Conservation (phyloP, 2,888 invertebrate genomes). For the Thymelicus lineola region DNA sequence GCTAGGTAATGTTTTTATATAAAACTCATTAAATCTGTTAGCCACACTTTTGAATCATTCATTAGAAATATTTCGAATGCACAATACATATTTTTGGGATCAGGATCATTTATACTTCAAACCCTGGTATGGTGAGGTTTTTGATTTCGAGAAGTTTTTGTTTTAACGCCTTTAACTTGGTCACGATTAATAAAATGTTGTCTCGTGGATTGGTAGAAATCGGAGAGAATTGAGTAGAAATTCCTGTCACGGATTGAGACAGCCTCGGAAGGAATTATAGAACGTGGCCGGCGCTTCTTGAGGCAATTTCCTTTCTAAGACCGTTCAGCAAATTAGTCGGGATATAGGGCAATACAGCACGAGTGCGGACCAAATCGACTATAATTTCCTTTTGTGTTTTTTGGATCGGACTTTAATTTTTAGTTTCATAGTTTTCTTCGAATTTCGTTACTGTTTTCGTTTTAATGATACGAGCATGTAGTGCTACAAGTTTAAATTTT, state of each 20-base stretch:
- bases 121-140: background rate
- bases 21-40: no score
- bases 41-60: no score
- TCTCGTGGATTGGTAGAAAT: slow-evolving; percentile 12
- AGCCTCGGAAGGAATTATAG: slow-evolving; percentile 37
- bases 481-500: no score
- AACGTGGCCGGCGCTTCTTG: slow-evolving; percentile 34
- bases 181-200: slow-evolving; percentile 26
- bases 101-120: no score
- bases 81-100: no score
- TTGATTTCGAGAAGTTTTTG: background rate
- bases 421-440: background rate
- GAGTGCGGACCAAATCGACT: slow-evolving; percentile 30
- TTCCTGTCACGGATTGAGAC: slow-evolving; percentile 34
- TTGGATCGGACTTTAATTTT: background rate
- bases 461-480: background rate
- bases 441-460: background rate
- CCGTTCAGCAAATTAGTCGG: slow-evolving; percentile 38
- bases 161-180: slow-evolving; percentile 3
- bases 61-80: no score
- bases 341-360: slow-evolving; percentile 37
- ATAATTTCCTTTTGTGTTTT: slow-evolving; percentile 32
- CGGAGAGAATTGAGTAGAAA: slow-evolving; percentile 21
- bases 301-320: slow-evolving; percentile 38
- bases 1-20: background rate